Evolutionary conservation across 2,888 invertebrate species (phyloP).

Genomic region (Drosophila diplacantha): DNA sequence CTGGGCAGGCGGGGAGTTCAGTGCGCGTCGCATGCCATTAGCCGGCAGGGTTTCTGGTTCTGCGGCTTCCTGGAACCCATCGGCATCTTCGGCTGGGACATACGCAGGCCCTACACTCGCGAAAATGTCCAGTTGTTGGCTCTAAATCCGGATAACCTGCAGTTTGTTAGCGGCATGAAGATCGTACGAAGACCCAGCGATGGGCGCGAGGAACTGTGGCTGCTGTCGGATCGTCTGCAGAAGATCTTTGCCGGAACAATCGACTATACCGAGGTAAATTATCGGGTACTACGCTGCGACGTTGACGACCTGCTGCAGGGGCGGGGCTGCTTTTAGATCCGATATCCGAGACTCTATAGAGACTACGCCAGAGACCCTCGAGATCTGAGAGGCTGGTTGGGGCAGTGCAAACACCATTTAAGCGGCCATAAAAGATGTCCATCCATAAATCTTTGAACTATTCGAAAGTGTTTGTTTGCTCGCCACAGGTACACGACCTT

Average conservation of each 20-base stretch:
- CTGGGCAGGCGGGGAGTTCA: slow-evolving; percentile 82
- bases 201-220: slow-evolving; percentile 82
- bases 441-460: slow-evolving; percentile 59
- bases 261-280: slow-evolving; percentile 75
- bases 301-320: slow-evolving; percentile 63
- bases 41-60: slow-evolving; percentile 56
- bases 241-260: slow-evolving; percentile 82
- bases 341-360: slow-evolving; percentile 10
- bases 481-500: slow-evolving; percentile 44
- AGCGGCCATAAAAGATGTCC: slow-evolving; percentile 48
- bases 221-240: slow-evolving; percentile 79
- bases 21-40: slow-evolving; percentile 84
- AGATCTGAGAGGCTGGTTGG: slow-evolving; percentile 38
- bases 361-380: slow-evolving; percentile 4
- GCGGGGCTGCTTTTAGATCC: slow-evolving; percentile 44
- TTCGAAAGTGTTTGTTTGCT: slow-evolving; percentile 35
- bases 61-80: slow-evolving; percentile 84
- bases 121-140: slow-evolving; percentile 81
- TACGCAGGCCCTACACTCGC: slow-evolving; percentile 80
- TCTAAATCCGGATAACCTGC: slow-evolving; percentile 81
- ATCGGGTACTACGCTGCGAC: slow-evolving; percentile 66
- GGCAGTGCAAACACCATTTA: slow-evolving; percentile 59
- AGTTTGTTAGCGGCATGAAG: slow-evolving; percentile 87
- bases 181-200: slow-evolving; percentile 79
- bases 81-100: slow-evolving; percentile 86